Conservation (phyloP, 2,113 vertebrate species). For the Microcebus tavaratra region DNA sequence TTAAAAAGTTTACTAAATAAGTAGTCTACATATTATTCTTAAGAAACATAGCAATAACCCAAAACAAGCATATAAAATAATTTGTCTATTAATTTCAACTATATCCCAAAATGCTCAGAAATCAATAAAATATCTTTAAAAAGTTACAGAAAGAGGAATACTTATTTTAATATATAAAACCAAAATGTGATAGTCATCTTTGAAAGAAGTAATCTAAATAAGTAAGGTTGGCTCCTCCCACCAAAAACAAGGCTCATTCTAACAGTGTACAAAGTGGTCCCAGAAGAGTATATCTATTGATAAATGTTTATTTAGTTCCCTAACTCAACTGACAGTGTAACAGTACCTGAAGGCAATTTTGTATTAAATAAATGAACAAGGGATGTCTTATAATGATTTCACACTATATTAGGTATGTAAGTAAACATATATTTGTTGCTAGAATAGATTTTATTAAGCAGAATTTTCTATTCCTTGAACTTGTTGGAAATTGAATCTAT, state of each 20-base stretch:
- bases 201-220: not conserved
- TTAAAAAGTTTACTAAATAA: not conserved
- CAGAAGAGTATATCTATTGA: not conserved
- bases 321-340: not conserved
- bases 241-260: not conserved
- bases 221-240: not conserved
- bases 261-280: not conserved
- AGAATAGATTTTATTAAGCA: not conserved
- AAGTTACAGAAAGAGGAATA: not conserved
- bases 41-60: not conserved
- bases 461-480: not conserved
- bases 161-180: not conserved
- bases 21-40: not conserved
- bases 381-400: not conserved
- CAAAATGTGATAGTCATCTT: not conserved
- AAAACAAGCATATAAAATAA: not conserved
- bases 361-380: not conserved
- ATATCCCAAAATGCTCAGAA: not conserved
- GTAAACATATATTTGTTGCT: not conserved
- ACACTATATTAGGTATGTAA: not conserved
- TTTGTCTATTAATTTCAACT: not conserved
- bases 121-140: not conserved
- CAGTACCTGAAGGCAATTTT: not conserved
- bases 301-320: not conserved
- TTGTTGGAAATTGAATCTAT: constrained; percentile 16